Evolutionary conservation across 2,888 invertebrate genomes (phyloP), one percentile per base, ranked within the genome.

Genomic region (Diplolepis rosae): DNA sequence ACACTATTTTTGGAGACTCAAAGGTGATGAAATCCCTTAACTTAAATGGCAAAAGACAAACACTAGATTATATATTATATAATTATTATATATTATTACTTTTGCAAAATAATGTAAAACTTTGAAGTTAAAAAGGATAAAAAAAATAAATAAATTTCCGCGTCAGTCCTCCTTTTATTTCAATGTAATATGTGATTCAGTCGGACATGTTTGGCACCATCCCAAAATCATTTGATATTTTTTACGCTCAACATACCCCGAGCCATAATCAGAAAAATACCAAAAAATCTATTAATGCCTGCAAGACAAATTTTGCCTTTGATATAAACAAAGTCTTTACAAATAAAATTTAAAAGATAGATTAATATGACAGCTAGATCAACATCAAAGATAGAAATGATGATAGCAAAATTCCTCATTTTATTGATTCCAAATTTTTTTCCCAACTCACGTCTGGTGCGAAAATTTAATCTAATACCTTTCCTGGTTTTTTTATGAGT

Each of bases 391-490:
- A n/a, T 6, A 39, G 4, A 22, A 22, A 39, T 13, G 13, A 18
- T n/a, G 11, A n/a, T 28, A 28, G 30, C 1, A 32, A 56, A 56
- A 13, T 52, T 24, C 4, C 27, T 27, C 4, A 6, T 56, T 35
- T 6, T 56, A 56, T 35, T 18, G 35, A 6, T 13, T 22, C 9
- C 35, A 39, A 9, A 6, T 56, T 24, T 32, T 22, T 24, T 35
- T 35, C 35, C n/a, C 35, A 24, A 39, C 56, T 56, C 24, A 56
- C 22, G 56, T 24, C 22, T 39, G 4, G 35, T 35, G 35, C 56
- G 22, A 13, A 56, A 56, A 56, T 56, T 56, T 35, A 52, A 52
- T 56, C 22, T 56, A n/a, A n/a, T n/a, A 35, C 22, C 35, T n/a
- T 22, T 4, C 3, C 0, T 11, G 22, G 13, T 35, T 61, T 24